Evolutionary conservation across 2,113 vertebrate genomes (phyloP).

Genomic region (Galeopterus variegatus): DNA sequence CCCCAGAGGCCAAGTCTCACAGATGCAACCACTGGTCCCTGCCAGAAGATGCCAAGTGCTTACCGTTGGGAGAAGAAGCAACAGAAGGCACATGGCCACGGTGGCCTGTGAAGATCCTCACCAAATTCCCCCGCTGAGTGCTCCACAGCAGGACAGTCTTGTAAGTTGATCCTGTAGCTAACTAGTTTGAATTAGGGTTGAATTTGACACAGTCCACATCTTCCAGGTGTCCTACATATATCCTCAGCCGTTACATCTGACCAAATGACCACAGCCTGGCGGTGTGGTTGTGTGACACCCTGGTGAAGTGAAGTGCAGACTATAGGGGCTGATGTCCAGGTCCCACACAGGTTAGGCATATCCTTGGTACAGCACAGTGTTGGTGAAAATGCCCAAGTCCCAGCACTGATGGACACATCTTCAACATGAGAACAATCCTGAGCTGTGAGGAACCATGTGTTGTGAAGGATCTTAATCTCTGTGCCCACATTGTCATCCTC

Average conservation of each 20-base stretch:
- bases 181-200: slow-evolving; percentile 98
- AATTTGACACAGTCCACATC: slow-evolving; percentile 98
- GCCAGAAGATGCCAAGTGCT: slow-evolving; percentile 96
- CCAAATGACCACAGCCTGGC: slow-evolving; percentile 98
- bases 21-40: slow-evolving; percentile 97
- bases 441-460: slow-evolving; percentile 96
- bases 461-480: slow-evolving; percentile 95
- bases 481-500: slow-evolving; percentile 87
- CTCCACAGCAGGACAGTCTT: slow-evolving; percentile 98
- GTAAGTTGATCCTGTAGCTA: slow-evolving; percentile 96
- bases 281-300: slow-evolving; percentile 95
- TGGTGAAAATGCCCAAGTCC: slow-evolving; percentile 96
- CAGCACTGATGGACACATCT: slow-evolving; percentile 96
- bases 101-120: slow-evolving; percentile 97
- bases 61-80: slow-evolving; percentile 96
- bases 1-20: slow-evolving; percentile 97
- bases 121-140: slow-evolving; percentile 96
- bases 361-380: slow-evolving; percentile 96
- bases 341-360: slow-evolving; percentile 98
- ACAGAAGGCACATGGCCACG: slow-evolving; percentile 95
- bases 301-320: slow-evolving; percentile 95
- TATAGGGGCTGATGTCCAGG: slow-evolving; percentile 96
- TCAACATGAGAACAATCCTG: slow-evolving; percentile 96
- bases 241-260: slow-evolving; percentile 95
- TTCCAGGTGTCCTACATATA: slow-evolving; percentile 96